Conservation (phyloP, 2,797 vertebrate species). For the Masticophis lateralis region DNA sequence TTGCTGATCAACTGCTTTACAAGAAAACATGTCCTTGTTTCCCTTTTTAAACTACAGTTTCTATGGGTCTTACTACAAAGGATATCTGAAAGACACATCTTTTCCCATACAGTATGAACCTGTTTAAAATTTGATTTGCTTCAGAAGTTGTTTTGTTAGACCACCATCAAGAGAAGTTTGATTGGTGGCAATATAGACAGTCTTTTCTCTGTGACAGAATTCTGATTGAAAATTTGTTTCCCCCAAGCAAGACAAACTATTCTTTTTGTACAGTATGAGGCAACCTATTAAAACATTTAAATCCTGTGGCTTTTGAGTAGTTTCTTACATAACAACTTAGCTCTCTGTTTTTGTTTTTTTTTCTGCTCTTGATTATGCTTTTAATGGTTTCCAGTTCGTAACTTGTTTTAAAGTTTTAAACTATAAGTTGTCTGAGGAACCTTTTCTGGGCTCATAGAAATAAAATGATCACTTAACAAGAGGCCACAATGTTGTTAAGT, state of each 20-base stretch:
- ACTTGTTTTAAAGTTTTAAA: background rate
- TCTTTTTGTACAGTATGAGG: background rate
- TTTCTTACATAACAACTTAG: background rate
- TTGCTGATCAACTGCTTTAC: background rate
- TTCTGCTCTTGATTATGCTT: background rate
- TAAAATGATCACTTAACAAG: background rate
- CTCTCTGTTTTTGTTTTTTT: background rate
- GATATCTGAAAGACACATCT: background rate
- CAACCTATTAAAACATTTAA: background rate
- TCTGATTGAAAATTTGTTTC: background rate
- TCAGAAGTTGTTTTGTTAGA: background rate
- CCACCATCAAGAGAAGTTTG: background rate
- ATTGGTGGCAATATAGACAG: background rate
- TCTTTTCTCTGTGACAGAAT: background rate
- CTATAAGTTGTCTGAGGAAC: background rate
- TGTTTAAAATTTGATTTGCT: background rate
- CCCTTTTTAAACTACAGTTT: background rate
- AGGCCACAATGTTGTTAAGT: background rate
- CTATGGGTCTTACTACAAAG: background rate
- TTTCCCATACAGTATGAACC: background rate
- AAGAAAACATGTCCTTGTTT: background rate
- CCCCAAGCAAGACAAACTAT: background rate
- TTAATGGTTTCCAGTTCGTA: background rate
- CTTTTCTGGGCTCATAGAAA: background rate
- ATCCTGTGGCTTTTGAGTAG: background rate